Evolutionary conservation across 2,888 invertebrate species (phyloP), one percentile per base, ranked within the genome.

Genomic region (Leucoma salicis): DNA sequence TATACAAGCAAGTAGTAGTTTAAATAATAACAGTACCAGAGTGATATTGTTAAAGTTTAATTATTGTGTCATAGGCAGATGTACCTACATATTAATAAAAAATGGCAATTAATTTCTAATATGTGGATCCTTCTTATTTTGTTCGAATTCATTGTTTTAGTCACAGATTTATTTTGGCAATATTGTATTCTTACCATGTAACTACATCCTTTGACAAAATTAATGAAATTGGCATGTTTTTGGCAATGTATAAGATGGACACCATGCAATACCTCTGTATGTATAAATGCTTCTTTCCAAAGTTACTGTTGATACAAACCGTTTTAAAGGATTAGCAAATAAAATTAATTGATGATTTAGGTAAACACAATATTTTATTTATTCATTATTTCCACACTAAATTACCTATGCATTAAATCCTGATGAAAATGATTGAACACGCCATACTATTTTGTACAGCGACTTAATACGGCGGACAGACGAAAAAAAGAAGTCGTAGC

Each of bases 231-330:
- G n/a, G n/a, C n/a, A n/a, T n/a, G n/a, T n/a, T n/a, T n/a, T n/a
- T n/a, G n/a, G n/a, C n/a, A n/a, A n/a, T n/a, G n/a, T n/a, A n/a
- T n/a, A n/a, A n/a, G n/a, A n/a, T n/a, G n/a, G 14, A 12, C 57
- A 59, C 60, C 58, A 51, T 62, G 38, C 49, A 51, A 54, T 67
- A 70, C 69, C 68, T 70, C 66, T 57, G 49, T 51, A 14, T 43
- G n/a, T n/a, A n/a, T n/a, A n/a, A 39, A 42, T 53, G 53, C 56
- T 16, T 16, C 3, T 16, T 3, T 16, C 45, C 11, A 14, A 14
- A 31, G 46, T 53, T 48, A 50, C 42, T 38, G 39, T 53, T 46
- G 45, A 50, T 42, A 46, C 46, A 35, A 39, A 43, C 36, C 31
- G 38, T 55, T 40, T 44, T 51, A 45, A 50, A 36, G 48, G 42